Base-by-base conservation (phyloP, 2,888 invertebrate species). In the Tanaodytes sp. region DNA sequence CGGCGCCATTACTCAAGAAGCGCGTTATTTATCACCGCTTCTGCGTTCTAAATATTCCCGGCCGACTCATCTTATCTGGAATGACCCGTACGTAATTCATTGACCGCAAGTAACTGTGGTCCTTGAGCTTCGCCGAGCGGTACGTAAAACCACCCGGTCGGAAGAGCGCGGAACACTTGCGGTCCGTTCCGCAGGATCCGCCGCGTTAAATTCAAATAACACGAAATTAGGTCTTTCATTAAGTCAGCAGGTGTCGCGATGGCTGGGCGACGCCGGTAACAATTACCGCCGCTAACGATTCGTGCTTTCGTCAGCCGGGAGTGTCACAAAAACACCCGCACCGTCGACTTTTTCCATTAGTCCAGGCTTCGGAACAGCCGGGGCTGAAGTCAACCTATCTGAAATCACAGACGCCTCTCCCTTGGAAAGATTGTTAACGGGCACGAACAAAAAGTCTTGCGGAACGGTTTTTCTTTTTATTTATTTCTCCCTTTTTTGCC, bases 71-170 rank as follows among this genome's bases (percentile, higher is more conserved):
- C 59, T 66, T 67, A 67, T 67, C 66, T 67, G 31, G 37, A 55
- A 67, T 67, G 55, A 61, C 49, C 61, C 67, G 55, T 61, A 51
- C 36, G 67, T 67, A 67, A 67, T 61, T 61, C 67, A 67, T 67
- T 67, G 57, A 67, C 55, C 67, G 45, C 61, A 51, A 55, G 58
- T 39, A 45, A 20, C 37, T 12, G 33, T 11, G 39, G n/a, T 43
- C 23, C 48, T 27, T 39, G 45, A 55, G 19, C 49, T 37, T 31
- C 49, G 8, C 42, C 18, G 48, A 55, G 48, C 55, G n/a, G n/a
- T n/a, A 48, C 43, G 37, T 49, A 57, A 49, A 55, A 55, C 48
- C 40, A 39, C 33, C 30, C 27, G 19, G 15, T 43, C 18, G 36
- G 30, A n/a, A n/a, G n/a, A n/a, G n/a, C n/a, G n/a, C 36, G 30